A percentile compares a stretch with the other conserved stretches of the same genome.
Conservation (phyloP, 2,888 invertebrate species). For the Eristalinus aeneus region DNA sequence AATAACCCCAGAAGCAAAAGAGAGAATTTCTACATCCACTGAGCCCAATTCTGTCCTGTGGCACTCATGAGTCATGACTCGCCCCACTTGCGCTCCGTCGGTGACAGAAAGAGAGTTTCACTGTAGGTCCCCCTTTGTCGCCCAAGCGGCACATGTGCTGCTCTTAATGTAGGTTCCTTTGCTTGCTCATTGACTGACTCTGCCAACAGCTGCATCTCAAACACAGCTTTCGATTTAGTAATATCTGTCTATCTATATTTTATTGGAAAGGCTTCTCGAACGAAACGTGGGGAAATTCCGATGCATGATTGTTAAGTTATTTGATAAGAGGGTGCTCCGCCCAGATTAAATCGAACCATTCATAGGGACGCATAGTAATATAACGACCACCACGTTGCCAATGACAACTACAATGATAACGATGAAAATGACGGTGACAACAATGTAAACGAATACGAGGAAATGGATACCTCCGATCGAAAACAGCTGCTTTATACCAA, state of each 20-base stretch:
- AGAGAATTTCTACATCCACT: constrained; percentile 11
- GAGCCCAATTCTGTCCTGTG: neutral
- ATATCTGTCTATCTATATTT: constrained; percentile 16
- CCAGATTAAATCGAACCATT: constrained; percentile 47
- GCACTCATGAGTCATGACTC: neutral
- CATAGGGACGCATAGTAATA: neutral
- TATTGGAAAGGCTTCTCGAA: constrained; percentile 49
- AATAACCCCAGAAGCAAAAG: constrained; percentile 19
- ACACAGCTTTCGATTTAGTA: constrained; percentile 29
- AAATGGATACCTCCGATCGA: neutral
- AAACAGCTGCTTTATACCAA: neutral
- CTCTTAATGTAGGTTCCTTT: constrained; percentile 24
- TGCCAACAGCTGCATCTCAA: neutral
- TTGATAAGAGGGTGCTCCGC: constrained; percentile 60
- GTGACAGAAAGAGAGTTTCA: constrained; percentile 37
- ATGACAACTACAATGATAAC: too few relatives aligned
- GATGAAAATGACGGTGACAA: too few relatives aligned
- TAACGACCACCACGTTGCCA: neutral
- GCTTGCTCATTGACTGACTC: constrained; percentile 5
- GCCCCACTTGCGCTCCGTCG: neutral
- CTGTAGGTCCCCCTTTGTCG: constrained; percentile 20
- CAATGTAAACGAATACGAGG: neutral
- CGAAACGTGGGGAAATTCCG: constrained; percentile 59
- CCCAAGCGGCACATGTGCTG: constrained; percentile 7
- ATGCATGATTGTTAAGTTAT: constrained; percentile 56